Base-by-base conservation (phyloP, 2,797 vertebrate genomes). In the Triplophysa bombifrons region DNA sequence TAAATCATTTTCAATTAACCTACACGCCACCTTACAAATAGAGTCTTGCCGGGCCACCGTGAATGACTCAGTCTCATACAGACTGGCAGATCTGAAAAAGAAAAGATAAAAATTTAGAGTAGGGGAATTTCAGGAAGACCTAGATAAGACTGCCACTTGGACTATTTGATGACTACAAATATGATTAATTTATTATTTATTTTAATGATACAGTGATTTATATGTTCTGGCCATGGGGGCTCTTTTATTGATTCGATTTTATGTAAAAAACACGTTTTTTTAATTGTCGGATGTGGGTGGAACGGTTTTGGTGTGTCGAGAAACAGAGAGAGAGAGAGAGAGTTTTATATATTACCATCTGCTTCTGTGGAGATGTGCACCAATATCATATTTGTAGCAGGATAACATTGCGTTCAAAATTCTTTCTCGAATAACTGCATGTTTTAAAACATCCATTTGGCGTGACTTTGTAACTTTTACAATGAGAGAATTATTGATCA, bases 1-100 rank as follows among this genome's bases (percentile, higher is more conserved):
- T 91, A 89, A 86, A 89, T 87, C 76, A 83, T 88, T 91, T 85
- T 87, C 87, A 92, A 93, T 93, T 92, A 93, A 91, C 92, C 91
- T 86, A 89, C 88, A 87, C 61, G 84, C 83, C 88, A 89, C 89
- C 86, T 88, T 86, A 85, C 89, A 90, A 90, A 90, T 88, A 91
- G 87, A 86, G 80, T 68, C 72, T 79, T 83, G 51, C 67, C 78
- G 72, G 64, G 66, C 69, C 50, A 78, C 48, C 71, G 50, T 53
- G 69, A 85, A 76, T 41, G 38, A 67, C 22, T 71, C 22, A 64
- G 80, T 84, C 78, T 78, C 48, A 58, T 50, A 82, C 60, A 82
- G 34, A 80, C 72, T 80, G 48, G 55, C 41, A 30, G 50, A 46
- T 53, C 55, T 51, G 76, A 80, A 84, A 86, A 74, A 82, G 51